phyloP scores from a whole-genome alignment of 2,888 invertebrate genomes.

The Zygothrica quintamaculata region DNA sequence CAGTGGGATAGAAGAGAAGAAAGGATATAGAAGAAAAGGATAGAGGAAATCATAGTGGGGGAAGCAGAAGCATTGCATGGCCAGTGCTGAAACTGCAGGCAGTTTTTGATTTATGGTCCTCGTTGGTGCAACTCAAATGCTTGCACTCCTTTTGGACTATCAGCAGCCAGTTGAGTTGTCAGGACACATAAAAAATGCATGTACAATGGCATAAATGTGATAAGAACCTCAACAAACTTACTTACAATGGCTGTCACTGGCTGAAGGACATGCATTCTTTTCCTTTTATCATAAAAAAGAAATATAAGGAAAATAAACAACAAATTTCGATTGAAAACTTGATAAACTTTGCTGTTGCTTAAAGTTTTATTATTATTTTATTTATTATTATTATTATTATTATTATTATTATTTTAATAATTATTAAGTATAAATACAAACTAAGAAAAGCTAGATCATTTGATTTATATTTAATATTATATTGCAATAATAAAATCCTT shows the following conservation, averaged over 20 bases:
- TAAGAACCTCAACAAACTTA: constrained; percentile 56
- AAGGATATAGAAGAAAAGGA: constrained; percentile 1
- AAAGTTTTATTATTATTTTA: constrained; percentile 37
- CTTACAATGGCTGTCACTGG: constrained; percentile 22
- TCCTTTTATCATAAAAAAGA: no score
- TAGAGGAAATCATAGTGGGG: constrained; percentile 8
- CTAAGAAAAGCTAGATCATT: constrained; percentile 54
- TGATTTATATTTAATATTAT: constrained; percentile 23
- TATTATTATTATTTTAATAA: constrained; percentile 25
- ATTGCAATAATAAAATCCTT: constrained; percentile 7
- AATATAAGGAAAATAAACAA: no score
- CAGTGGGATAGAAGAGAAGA: background rate
- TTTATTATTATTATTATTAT: constrained; percentile 52
- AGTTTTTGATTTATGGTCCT: constrained; percentile 76
- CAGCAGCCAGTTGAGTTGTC: constrained; percentile 71
- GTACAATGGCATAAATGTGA: constrained; percentile 72
- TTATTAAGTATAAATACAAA: constrained; percentile 35
- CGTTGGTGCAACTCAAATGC: constrained; percentile 36
- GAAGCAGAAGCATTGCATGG: no score
- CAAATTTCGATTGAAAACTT: no score
- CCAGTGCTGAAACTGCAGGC: constrained; percentile 53
- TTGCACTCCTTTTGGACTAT: constrained; percentile 44
- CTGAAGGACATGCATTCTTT: constrained; percentile 12
- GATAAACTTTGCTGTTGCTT: no score
- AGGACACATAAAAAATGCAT: constrained; percentile 71